These are phyloP conservation scores for Cyphomyrus plagiostoma DNA, from an alignment of 2,113 vertebrate genomes.

Conservation along the genomic window DNA sequence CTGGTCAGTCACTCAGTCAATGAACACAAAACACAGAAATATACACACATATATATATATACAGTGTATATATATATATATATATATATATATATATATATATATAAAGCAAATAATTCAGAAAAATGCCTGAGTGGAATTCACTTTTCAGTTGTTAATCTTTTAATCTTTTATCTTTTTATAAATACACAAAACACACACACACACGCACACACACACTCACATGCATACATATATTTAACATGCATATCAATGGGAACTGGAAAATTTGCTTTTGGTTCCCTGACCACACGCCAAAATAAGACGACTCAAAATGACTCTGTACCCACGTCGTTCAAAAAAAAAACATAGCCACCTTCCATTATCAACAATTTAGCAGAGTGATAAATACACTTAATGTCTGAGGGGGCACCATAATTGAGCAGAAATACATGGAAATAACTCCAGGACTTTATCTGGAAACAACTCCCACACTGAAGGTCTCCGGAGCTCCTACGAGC, in stretches of 20 bases:
- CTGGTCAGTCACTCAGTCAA: neutral
- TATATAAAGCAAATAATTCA: neutral
- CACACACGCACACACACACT: neutral
- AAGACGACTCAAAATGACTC: neutral
- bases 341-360: constrained; percentile 34
- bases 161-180: too few relatives aligned
- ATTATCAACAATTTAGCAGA: constrained; percentile 33
- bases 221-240: neutral
- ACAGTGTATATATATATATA: neutral
- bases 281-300: neutral
- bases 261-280: neutral
- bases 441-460: neutral
- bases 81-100: neutral
- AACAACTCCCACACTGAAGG: neutral
- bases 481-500: neutral
- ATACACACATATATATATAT: too few relatives aligned
- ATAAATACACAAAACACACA: neutral
- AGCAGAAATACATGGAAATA: constrained; percentile 23
- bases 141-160: neutral
- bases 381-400: constrained; percentile 32
- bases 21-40: neutral
- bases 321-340: neutral
- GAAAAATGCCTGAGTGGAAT: neutral
- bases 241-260: neutral
- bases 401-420: constrained; percentile 29